Evolutionary conservation across 2,113 vertebrate species (phyloP).

Genomic region (Papio anubis): DNA sequence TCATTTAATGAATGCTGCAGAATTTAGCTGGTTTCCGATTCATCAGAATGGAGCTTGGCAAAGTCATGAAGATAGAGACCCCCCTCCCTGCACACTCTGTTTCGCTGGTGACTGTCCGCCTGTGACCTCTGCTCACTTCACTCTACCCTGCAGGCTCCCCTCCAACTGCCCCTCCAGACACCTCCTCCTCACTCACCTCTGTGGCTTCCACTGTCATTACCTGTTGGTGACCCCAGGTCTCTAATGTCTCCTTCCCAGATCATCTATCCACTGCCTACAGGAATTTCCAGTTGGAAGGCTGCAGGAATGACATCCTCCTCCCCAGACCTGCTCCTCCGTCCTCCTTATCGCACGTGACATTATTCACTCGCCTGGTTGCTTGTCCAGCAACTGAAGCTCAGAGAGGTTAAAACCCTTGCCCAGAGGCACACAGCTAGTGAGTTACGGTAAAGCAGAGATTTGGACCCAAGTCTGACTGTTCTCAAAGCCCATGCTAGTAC

Average conservation of each 20-base stretch:
- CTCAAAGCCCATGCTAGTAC: neutral
- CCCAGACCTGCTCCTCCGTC: neutral
- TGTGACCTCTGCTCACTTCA: neutral
- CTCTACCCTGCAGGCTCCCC: neutral
- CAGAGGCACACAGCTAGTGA: neutral
- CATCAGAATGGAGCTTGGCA: neutral
- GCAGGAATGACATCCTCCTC: neutral
- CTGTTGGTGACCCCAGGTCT: neutral
- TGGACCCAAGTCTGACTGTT: neutral
- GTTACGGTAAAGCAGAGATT: neutral
- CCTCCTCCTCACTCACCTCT: neutral
- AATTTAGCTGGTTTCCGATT: neutral
- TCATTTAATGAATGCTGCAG: neutral
- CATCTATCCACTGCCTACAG: neutral
- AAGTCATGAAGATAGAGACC: neutral
- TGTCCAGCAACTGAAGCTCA: neutral
- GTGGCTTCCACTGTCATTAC: neutral
- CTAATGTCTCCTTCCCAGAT: neutral
- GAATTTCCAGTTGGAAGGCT: neutral
- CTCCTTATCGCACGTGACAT: neutral
- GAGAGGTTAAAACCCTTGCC: neutral
- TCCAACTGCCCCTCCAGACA: rapidly evolving
- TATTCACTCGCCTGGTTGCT: neutral
- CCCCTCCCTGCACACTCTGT: rapidly evolving
- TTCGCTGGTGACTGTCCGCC: neutral